These are phyloP conservation scores for Pungitius pungitius DNA, from an alignment of 2,113 vertebrate species.

Conservation along the genomic window DNA sequence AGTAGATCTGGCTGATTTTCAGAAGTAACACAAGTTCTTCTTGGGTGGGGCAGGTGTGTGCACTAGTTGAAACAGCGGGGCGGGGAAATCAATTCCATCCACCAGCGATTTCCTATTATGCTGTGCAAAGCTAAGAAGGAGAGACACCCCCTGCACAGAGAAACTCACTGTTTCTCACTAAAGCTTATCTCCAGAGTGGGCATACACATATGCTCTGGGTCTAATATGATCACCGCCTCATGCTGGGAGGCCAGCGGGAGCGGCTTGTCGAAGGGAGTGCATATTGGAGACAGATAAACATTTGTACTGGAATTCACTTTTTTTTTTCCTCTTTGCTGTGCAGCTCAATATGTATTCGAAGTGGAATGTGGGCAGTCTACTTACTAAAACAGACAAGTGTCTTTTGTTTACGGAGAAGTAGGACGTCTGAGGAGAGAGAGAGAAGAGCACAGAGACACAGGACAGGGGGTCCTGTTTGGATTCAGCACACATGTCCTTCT, in stretches of 20 bases:
- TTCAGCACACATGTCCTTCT: conserved; percentile 7
- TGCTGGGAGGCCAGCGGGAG: conserved; percentile 58
- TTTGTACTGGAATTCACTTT: conserved; percentile 47
- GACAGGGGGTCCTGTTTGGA: conserved; percentile 1
- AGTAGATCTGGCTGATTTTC: conserved; percentile 17
- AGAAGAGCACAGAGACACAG: background rate
- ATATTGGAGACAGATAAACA: conserved; percentile 58
- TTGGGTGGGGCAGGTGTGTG: conserved; percentile 47
- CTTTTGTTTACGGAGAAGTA: conserved; percentile 52
- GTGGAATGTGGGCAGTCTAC: conserved; percentile 38
- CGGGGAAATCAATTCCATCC: conserved; percentile 67
- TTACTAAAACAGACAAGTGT: conserved; percentile 40
- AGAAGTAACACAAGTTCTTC: conserved; percentile 34
- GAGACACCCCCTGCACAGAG: conserved; percentile 47
- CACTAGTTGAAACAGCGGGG: conserved; percentile 49
- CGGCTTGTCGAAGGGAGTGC: conserved; percentile 41
- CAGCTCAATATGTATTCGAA: conserved; percentile 43
- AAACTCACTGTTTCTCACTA: conserved; percentile 48
- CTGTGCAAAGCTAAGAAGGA: conserved; percentile 48
- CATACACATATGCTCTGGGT: conserved; percentile 26
- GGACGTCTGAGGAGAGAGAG: conserved; percentile 12
- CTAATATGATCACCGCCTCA: conserved; percentile 65
- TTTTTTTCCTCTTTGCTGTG: conserved; percentile 49
- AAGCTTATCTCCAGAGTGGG: conserved; percentile 44
- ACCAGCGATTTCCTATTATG: conserved; percentile 54